Evolutionary conservation across 2,113 vertebrate species (phyloP).

Genomic region (Apodemus speciosus): DNA sequence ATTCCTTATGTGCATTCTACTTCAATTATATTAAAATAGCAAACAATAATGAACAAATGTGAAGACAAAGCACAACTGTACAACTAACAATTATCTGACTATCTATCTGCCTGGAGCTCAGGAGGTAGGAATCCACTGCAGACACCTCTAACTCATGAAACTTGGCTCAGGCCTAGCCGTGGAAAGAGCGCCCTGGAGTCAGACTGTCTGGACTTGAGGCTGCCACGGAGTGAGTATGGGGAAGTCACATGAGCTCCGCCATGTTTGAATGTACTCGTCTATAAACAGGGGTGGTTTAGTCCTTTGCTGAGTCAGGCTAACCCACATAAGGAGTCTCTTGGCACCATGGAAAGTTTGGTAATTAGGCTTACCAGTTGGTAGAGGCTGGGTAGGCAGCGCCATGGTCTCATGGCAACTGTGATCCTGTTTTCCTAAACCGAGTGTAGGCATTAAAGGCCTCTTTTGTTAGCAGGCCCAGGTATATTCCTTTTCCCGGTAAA

Average conservation of each 20-base stretch:
- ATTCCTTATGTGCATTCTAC: not conserved
- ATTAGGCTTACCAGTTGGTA: not conserved
- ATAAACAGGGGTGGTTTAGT: not conserved
- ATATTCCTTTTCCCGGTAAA: constrained; percentile 7
- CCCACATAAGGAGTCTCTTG: not conserved
- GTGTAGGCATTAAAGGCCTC: not conserved
- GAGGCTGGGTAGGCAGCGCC: too few relatives aligned
- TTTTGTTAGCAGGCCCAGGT: not conserved
- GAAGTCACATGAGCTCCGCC: not conserved
- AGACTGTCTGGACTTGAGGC: not conserved
- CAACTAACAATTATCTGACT: not conserved
- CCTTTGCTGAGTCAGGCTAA: not conserved
- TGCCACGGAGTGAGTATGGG: not conserved
- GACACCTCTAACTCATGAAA: not conserved
- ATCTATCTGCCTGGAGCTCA: not conserved
- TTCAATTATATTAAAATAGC: constrained; percentile 4
- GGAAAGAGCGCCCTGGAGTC: not conserved
- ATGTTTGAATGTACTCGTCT: not conserved
- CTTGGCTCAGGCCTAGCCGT: not conserved
- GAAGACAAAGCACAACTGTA: not conserved
- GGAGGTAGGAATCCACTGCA: not conserved
- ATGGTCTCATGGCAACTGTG: not conserved
- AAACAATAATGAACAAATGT: not conserved
- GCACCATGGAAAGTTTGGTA: not conserved
- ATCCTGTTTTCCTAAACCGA: not conserved